Conservation (phyloP, 2,797 vertebrate species). For the Myotis daubentonii region DNA sequence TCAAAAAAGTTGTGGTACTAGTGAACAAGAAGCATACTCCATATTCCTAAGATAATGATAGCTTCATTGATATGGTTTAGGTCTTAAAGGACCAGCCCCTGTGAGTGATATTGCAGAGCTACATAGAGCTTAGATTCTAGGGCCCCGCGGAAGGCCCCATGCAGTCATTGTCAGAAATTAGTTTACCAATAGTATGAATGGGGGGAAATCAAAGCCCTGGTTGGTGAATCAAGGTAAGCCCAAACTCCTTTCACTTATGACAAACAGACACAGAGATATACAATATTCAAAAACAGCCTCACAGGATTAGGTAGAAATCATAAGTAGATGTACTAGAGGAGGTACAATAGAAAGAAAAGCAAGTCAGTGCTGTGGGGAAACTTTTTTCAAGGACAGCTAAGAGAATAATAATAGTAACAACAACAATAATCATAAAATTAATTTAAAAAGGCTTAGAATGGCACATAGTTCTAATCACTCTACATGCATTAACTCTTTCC, state of each 20-base stretch:
- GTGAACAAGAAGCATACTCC: background rate
- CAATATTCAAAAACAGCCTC: background rate
- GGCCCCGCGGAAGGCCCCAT: background rate
- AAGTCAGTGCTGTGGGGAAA: background rate
- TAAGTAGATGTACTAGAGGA: background rate
- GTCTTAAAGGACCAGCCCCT: background rate
- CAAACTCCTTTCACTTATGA: background rate
- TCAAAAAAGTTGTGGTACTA: background rate
- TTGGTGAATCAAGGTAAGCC: background rate
- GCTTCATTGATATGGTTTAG: background rate
- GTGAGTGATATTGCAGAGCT: background rate
- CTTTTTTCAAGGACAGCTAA: background rate
- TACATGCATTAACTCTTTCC: background rate
- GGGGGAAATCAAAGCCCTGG: background rate
- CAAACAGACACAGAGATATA: background rate
- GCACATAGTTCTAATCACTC: background rate
- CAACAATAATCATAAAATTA: background rate
- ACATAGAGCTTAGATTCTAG: background rate
- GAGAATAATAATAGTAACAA: background rate
- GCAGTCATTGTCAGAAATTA: background rate
- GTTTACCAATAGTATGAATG: background rate
- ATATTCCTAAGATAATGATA: conserved; percentile 10
- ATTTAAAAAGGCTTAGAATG: background rate
- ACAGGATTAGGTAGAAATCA: background rate
- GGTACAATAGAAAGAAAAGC: background rate